A percentile compares a stretch with the other conserved stretches of the same genome.
phyloP scores from a whole-genome alignment of 2,797 vertebrate genomes.

The Nannoperca obscura region DNA sequence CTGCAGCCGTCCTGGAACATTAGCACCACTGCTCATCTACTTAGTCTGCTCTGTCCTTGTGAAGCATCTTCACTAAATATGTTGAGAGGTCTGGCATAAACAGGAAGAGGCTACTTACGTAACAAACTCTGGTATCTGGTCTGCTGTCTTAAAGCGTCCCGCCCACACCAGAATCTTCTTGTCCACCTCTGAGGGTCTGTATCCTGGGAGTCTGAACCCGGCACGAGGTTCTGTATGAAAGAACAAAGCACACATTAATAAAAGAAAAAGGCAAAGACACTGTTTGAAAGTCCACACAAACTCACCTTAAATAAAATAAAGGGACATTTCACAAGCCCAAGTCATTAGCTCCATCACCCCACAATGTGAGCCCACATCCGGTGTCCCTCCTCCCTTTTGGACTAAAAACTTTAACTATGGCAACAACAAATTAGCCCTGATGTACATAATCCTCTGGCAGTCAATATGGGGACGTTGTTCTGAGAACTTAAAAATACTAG shows the following conservation, averaged over 20 bases:
- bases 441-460: background rate
- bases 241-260: conserved; percentile 27
- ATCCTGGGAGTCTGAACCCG: conserved; percentile 84
- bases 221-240: conserved; percentile 56
- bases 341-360: conserved; percentile 27
- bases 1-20: conserved; percentile 32
- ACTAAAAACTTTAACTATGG: conserved; percentile 30
- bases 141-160: conserved; percentile 90
- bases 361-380: conserved; percentile 42
- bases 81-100: conserved; percentile 69
- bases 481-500: background rate
- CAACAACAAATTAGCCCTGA: conserved; percentile 15
- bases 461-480: background rate
- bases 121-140: conserved; percentile 92
- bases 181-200: conserved; percentile 87
- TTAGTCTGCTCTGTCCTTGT: conserved; percentile 53
- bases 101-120: conserved; percentile 90
- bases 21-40: conserved; percentile 32
- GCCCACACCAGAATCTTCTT: conserved; percentile 91
- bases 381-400: conserved; percentile 35
- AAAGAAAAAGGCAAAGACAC: conserved; percentile 33
- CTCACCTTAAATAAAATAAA: conserved; percentile 13
- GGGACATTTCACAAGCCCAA: conserved; percentile 42
- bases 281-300: background rate
- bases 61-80: conserved; percentile 51